Conservation (phyloP, 2,113 vertebrate species). For the Speoplatyrhinus poulsoni region DNA sequence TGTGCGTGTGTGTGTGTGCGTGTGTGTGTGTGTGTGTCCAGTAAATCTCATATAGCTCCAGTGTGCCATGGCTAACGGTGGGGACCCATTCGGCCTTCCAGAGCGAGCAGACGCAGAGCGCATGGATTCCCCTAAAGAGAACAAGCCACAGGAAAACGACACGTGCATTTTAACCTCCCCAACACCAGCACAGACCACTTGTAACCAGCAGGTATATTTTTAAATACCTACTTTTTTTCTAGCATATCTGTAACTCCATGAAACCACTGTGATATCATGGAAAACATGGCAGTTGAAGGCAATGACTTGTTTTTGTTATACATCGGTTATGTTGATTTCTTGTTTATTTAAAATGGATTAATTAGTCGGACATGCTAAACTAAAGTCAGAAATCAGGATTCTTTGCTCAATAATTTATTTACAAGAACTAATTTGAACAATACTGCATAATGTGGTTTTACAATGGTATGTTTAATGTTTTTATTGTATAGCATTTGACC, state of each 20-base stretch:
- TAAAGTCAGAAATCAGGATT: no score
- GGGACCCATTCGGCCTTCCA: constrained; percentile 86
- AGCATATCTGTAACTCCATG: not conserved
- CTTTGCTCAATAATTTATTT: no score
- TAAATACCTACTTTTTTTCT: not conserved
- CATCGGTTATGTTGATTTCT: no score
- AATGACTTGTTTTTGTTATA: no score
- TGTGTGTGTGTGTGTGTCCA: constrained; percentile 11
- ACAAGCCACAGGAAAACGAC: constrained; percentile 73
- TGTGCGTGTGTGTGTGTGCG: constrained; percentile 20
- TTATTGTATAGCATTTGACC: no score
- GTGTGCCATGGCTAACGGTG: constrained; percentile 87
- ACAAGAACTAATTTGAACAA: no score
- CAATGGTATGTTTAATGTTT: no score
- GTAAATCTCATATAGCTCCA: constrained; percentile 4
- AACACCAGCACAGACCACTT: constrained; percentile 81
- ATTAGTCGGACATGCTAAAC: no score
- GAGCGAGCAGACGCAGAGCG: constrained; percentile 82
- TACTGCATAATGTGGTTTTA: no score
- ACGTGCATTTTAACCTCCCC: constrained; percentile 80
- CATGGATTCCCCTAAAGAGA: constrained; percentile 84
- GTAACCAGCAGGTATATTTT: constrained; percentile 84
- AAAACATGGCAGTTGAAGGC: no score
- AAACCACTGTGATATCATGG: no score
- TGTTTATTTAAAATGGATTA: no score